phyloP scores from a whole-genome alignment of 2,797 vertebrate species.

The Pitangus sulphuratus region DNA sequence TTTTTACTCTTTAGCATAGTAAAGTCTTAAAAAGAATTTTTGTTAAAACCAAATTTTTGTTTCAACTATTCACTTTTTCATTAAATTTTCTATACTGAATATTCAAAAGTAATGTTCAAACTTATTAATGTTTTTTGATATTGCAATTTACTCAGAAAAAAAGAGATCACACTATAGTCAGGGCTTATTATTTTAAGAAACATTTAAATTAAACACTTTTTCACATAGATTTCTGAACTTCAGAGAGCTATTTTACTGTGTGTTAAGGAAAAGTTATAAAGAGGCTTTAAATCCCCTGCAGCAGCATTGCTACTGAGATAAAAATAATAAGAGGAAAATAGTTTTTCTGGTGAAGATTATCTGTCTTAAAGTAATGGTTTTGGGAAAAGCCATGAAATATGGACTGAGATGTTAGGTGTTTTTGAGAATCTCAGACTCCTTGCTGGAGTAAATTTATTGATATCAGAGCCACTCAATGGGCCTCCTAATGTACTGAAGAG shows the following conservation, averaged over 20 bases:
- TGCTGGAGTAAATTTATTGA: not conserved
- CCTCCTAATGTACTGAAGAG: not conserved
- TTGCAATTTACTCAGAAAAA: not conserved
- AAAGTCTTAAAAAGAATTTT: not conserved
- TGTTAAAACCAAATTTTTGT: not conserved
- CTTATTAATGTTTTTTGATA: not conserved
- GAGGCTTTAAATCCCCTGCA: constrained; percentile 8
- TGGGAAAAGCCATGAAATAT: not conserved
- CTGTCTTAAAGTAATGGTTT: constrained; percentile 9
- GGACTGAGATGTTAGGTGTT: not conserved
- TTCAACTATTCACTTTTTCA: not conserved
- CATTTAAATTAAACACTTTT: not conserved
- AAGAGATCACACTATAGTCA: not conserved
- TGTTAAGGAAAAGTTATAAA: not conserved
- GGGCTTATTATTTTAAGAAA: not conserved
- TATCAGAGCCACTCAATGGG: not conserved
- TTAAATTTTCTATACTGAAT: not conserved
- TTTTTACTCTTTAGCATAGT: not conserved
- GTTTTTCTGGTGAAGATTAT: constrained; percentile 6
- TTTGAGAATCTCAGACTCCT: not conserved
- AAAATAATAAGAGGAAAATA: not conserved
- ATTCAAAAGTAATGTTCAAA: not conserved
- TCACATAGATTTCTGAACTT: not conserved
- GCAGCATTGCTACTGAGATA: not conserved
- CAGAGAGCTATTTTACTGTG: not conserved